phyloP scores from a whole-genome alignment of 1,140 invertebrate genomes.

The Pissodes strobi region DNA sequence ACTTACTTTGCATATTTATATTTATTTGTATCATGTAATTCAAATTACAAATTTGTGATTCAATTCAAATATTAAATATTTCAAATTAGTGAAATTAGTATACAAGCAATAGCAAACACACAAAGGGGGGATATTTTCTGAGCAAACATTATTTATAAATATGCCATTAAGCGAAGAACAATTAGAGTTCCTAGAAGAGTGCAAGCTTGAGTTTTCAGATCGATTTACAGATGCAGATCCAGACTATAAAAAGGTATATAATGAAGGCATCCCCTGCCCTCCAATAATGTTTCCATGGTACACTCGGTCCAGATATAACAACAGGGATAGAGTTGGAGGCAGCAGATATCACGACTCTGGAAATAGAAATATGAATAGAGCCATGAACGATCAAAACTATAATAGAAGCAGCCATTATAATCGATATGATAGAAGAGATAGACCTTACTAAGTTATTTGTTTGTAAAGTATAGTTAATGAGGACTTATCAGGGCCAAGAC shows the following conservation, averaged over 20 bases:
- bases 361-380: neutral
- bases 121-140: too few species aligned
- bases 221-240: slow-evolving; percentile 47
- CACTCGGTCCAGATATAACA: slow-evolving; percentile 33
- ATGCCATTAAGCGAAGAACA: slow-evolving; percentile 43
- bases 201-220: slow-evolving; percentile 48
- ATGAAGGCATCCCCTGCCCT: slow-evolving; percentile 45
- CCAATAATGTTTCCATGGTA: slow-evolving; percentile 52
- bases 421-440: slow-evolving; percentile 21
- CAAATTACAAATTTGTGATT: too few species aligned
- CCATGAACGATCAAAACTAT: slow-evolving; percentile 1
- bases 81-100: too few species aligned
- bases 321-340: slow-evolving; percentile 23
- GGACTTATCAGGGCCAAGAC: too few species aligned
- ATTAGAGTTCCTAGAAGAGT: slow-evolving; percentile 50
- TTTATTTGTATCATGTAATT: too few species aligned
- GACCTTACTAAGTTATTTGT: slow-evolving; percentile 20
- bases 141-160: too few species aligned
- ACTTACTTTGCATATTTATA: too few species aligned
- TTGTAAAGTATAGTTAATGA: too few species aligned
- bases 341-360: slow-evolving; percentile 22
- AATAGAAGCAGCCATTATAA: slow-evolving; percentile 10
- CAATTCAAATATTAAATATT: too few species aligned
- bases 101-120: too few species aligned
- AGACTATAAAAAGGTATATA: slow-evolving; percentile 47